Evolutionary conservation across 2,113 vertebrate genomes (phyloP), one percentile per base, ranked within the genome.

Genomic region (Cariama cristata): DNA sequence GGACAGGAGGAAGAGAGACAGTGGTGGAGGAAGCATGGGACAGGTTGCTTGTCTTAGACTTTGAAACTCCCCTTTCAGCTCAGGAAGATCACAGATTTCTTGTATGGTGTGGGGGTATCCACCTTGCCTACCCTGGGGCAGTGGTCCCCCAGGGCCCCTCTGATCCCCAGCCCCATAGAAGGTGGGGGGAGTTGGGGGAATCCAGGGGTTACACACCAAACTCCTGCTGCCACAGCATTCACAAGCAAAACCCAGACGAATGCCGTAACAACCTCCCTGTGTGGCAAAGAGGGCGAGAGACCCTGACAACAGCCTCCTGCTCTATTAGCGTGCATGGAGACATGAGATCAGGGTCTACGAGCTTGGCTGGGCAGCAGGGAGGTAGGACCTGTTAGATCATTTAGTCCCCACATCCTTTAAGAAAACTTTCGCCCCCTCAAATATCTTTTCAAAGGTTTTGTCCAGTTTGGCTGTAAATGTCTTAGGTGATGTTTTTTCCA

Each of bases 81-180:
- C 26, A 35, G 60, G 72, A 44, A n/a, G 22, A 23, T 15, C 18
- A 17, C 47, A 52, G 55, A 45, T 62, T n/a, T 55, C 60, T 71
- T 32, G 5, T 7, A 17, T 1, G 12, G 9, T 0, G 0, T 33
- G 19, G 9, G 27, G 14, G 2, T 60, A 44, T 12, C 22, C 32
- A 49, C 63, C 12, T 32, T 45, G 32, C 32, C 20, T 19, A 38
- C 11, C 16, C 19, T 4, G 2, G 27, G 45, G 42, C 60, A 49
- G 26, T 0, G 2, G 5, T 42, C 8, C 66, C 9, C 5, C 1
- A 3, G 17, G 38, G 21, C 5, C 9, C 40, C 33, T 38, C 42
- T 20, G 49, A 38, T 84, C 32, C 28, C 21, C 26, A 32, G 12
- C 38, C 44, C 23, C 19, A 1, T 0, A 28, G 38, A 23, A 15